Evolutionary conservation across 2,888 invertebrate species (phyloP), one percentile per base, ranked within the genome.

Genomic region (Drepanosiphum platanoidis): DNA sequence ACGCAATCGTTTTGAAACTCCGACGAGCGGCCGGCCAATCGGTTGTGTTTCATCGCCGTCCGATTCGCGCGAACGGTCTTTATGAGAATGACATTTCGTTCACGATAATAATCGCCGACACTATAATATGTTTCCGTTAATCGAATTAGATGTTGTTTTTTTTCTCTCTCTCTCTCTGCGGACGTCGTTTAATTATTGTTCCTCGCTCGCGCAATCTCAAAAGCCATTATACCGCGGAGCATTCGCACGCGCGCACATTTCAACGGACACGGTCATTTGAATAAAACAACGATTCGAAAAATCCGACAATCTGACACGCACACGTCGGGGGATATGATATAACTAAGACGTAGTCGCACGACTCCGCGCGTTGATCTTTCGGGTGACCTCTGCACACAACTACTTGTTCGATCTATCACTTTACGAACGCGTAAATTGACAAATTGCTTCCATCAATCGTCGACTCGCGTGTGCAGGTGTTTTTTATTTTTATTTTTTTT

Each of bases 341-440:
- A 80, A 80, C 79, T 68, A 70, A 80, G 80, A 80, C 52, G 80
- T 80, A 70, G 80, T 70, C 80, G 36, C 80, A 80, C 80, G 70
- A 70, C 36, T 70, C 70, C n/a, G 75, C 74, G 75, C 74, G 46
- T 42, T 80, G 80, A 71, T 81, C 71, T 81, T 71, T 81, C 81
- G 71, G 81, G 71, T 72, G 52, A 71, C 80, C 70, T 70, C 70
- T 80, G 8, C 13, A 42, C 32, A 30, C 64, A 42, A 82, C 72
- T 81, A 72, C 81, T 61, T 61, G 81, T 82, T 72, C 81, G 61
- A 82, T 82, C 81, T 61, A 61, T 82, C 81, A 82, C 71, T 82
- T 70, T 61, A 71, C 81, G 61, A n/a, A 72, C 81, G n/a, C n/a
- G 61, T 61, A 72, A 82, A 72, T 72, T 71, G 81, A 82, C 81